phyloP scores from a whole-genome alignment of 1,140 invertebrate genomes.

The Microplitis mediator region DNA sequence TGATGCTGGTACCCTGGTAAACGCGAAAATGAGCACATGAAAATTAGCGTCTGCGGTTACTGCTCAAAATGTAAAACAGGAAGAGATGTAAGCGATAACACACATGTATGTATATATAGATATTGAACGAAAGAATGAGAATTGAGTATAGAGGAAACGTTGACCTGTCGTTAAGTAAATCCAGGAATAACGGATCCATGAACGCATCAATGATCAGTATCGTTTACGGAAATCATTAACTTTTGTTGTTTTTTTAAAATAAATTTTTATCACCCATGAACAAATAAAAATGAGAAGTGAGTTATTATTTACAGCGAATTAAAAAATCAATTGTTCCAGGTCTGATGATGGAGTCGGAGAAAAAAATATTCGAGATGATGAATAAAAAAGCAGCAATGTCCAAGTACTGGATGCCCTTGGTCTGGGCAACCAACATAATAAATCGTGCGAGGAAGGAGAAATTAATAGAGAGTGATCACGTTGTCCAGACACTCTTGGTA shows the following conservation, averaged over 20 bases:
- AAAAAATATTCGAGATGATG: constrained; percentile 87
- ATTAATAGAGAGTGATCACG: constrained; percentile 82
- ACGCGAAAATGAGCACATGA: not conserved
- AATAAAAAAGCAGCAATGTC: constrained; percentile 86
- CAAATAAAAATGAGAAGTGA: no score
- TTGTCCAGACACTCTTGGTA: constrained; percentile 82
- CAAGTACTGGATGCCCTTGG: constrained; percentile 91
- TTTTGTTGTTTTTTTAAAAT: not conserved
- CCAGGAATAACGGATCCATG: constrained; percentile 12
- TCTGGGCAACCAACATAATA: constrained; percentile 90
- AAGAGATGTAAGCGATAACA: not conserved
- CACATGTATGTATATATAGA: not conserved
- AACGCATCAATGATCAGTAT: not conserved
- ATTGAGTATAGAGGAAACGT: constrained; percentile 6
- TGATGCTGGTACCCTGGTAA: no score
- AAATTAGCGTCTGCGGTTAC: constrained; percentile 3
- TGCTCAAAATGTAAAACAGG: not conserved
- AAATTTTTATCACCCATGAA: no score
- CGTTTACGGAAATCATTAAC: constrained; percentile 13
- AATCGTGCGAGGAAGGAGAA: constrained; percentile 82
- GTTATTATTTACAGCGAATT: no score
- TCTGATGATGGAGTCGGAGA: constrained; percentile 88
- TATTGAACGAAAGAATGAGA: constrained; percentile 3
- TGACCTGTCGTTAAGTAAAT: constrained; percentile 10
- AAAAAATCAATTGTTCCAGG: constrained; percentile 60